Conservation (phyloP, 2,888 invertebrate genomes). For the Pristionchus arcanus region DNA sequence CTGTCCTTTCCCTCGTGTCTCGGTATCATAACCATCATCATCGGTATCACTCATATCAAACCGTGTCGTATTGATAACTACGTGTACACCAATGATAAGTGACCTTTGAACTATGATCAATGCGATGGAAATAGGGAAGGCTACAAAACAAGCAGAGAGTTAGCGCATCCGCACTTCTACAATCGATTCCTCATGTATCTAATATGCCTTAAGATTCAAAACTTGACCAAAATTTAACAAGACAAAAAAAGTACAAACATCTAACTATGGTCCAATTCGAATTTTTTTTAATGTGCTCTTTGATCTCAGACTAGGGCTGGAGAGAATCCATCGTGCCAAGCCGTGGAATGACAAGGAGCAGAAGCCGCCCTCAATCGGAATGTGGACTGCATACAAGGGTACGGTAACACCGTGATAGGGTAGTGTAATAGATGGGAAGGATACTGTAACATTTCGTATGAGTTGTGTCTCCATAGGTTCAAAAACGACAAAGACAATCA, state of each 20-base stretch:
- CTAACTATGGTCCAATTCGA: background rate
- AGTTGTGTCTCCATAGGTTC: background rate
- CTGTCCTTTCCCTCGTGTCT: background rate
- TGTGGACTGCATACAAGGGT: slow-evolving; percentile 72
- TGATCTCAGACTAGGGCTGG: slow-evolving; percentile 43
- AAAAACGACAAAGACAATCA: background rate
- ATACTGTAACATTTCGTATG: background rate
- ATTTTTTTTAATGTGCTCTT: background rate
- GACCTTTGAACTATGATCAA: background rate
- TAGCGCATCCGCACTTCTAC: background rate
- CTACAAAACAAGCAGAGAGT: background rate
- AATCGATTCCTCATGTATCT: background rate
- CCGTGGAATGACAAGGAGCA: slow-evolving; percentile 65
- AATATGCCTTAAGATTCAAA: background rate
- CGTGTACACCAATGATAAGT: background rate
- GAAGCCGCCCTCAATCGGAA: slow-evolving; percentile 69
- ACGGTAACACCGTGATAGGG: background rate
- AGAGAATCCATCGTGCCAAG: background rate
- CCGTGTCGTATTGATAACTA: background rate
- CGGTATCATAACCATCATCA: slow-evolving; percentile 4
- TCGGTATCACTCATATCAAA: slow-evolving; percentile 25
- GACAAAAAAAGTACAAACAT: background rate
- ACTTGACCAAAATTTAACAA: background rate
- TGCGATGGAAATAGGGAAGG: background rate
- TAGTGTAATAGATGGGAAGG: background rate